A percentile compares a stretch with the other conserved stretches of the same genome.
phyloP scores from a whole-genome alignment of 1,140 invertebrate genomes.

The Drosophila pseudoananassae region DNA sequence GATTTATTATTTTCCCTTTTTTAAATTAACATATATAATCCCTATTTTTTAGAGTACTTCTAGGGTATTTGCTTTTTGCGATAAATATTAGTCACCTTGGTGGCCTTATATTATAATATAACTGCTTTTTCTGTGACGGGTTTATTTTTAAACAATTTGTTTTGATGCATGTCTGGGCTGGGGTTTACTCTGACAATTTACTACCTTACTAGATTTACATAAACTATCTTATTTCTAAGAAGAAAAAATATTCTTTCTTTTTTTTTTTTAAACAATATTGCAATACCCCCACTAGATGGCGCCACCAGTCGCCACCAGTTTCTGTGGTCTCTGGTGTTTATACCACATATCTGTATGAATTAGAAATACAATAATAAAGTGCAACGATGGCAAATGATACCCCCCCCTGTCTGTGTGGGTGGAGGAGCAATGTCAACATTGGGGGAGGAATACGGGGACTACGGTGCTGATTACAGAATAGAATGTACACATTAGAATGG shows the following conservation, averaged over 20 bases:
- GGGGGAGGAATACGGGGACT: not conserved
- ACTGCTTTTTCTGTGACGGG: slow-evolving; percentile 1
- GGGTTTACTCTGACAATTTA: not conserved
- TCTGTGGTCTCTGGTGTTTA: not conserved
- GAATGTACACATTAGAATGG: slow-evolving; percentile 42
- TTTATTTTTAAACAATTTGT: slow-evolving; percentile 2
- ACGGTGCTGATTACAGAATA: slow-evolving; percentile 45
- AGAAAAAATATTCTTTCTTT: no score
- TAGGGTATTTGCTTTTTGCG: slow-evolving; percentile 1
- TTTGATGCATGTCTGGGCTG: not conserved
- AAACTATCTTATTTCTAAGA: not conserved
- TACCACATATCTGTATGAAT: slow-evolving; percentile 12
- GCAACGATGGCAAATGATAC: slow-evolving; percentile 41
- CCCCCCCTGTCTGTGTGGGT: not conserved
- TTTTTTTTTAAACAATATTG: no score
- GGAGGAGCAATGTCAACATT: slow-evolving; percentile 22
- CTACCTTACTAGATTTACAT: not conserved
- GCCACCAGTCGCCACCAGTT: not conserved
- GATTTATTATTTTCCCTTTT: no score
- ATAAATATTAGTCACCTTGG: not conserved
- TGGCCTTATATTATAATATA: not conserved
- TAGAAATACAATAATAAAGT: slow-evolving; percentile 25
- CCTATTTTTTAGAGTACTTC: not conserved
- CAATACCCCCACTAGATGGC: slow-evolving; percentile 13
- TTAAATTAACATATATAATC: no score